These are phyloP conservation scores for Parotia lawesii DNA, from an alignment of 2,113 vertebrate species.

Conservation along the genomic window DNA sequence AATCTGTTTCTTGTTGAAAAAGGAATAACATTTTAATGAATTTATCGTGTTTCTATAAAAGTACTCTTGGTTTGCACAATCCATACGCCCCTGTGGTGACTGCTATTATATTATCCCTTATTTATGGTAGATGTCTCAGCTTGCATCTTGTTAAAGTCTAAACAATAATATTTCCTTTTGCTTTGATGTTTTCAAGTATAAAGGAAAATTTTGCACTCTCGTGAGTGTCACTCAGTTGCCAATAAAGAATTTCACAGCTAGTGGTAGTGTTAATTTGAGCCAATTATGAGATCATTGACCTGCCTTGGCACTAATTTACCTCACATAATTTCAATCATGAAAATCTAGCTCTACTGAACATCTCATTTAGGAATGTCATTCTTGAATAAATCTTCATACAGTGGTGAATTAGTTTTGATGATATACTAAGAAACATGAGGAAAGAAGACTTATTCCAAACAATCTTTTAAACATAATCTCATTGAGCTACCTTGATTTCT, in stretches of 20 bases:
- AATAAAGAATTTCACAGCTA: background rate
- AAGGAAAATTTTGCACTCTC: background rate
- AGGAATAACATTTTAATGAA: background rate
- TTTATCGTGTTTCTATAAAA: background rate
- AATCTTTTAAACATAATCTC: background rate
- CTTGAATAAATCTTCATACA: background rate
- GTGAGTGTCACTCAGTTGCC: background rate
- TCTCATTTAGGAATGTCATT: background rate
- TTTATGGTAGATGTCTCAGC: background rate
- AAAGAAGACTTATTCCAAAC: background rate
- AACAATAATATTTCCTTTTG: background rate
- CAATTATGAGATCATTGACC: slow-evolving; percentile 20
- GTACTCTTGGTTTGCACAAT: background rate
- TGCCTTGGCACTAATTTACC: background rate
- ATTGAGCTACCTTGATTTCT: background rate
- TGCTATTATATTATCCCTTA: background rate
- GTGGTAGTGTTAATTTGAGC: background rate
- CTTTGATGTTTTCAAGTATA: background rate
- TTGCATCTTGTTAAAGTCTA: background rate
- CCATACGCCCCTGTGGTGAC: background rate
- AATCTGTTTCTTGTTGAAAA: background rate
- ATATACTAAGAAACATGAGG: background rate
- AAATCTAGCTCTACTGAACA: background rate
- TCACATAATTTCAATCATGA: background rate
- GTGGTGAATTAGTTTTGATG: background rate